Conservation (phyloP, 53 echinoderm and acorn worm genomes). For the Luidia sarsii region DNA sequence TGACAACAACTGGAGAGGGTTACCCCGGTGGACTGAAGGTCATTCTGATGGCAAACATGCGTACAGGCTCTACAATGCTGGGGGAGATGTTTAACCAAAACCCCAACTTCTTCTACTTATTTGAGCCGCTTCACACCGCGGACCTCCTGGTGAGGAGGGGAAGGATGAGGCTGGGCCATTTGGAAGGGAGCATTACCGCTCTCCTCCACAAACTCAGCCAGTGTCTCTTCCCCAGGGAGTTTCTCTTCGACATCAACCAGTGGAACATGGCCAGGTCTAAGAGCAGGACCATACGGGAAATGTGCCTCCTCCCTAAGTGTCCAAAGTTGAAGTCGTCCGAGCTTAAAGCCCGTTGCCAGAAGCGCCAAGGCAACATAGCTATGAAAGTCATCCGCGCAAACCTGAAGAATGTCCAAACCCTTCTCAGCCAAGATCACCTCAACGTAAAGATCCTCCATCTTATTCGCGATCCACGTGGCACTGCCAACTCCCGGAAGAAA, state of each 20-base stretch:
- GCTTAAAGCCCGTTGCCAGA: slow-evolving; percentile 20
- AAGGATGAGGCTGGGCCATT: slow-evolving; percentile 22
- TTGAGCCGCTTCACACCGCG: slow-evolving; percentile 81
- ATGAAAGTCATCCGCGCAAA: slow-evolving; percentile 80
- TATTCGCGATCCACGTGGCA: slow-evolving; percentile 85
- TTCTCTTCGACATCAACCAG: slow-evolving; percentile 32
- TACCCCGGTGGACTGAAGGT: slow-evolving; percentile 69
- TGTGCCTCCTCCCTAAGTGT: slow-evolving; percentile 64
- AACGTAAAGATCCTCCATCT: slow-evolving; percentile 92
- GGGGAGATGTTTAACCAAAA: slow-evolving; percentile 97
- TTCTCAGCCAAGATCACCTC: slow-evolving; percentile 58
- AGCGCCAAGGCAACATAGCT: slow-evolving; percentile 39
- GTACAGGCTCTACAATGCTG: slow-evolving; percentile 86
- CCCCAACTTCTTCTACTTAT: slow-evolving; percentile 72
- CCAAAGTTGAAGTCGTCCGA: background rate
- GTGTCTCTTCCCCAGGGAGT: slow-evolving; percentile 60
- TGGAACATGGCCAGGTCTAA: slow-evolving; percentile 65
- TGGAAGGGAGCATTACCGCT: slow-evolving; percentile 18
- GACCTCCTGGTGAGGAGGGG: slow-evolving; percentile 34
- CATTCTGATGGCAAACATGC: slow-evolving; percentile 81
- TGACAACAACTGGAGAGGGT: background rate
- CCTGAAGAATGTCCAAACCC: slow-evolving; percentile 67
- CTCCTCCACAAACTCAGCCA: slow-evolving; percentile 58
- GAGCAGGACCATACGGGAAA: slow-evolving; percentile 39
- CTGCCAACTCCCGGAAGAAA: slow-evolving; percentile 77